A percentile compares a stretch with the other conserved stretches of the same genome.
Evolutionary conservation across 2,888 invertebrate species (phyloP).

Genomic region (Limnephilus marmoratus): DNA sequence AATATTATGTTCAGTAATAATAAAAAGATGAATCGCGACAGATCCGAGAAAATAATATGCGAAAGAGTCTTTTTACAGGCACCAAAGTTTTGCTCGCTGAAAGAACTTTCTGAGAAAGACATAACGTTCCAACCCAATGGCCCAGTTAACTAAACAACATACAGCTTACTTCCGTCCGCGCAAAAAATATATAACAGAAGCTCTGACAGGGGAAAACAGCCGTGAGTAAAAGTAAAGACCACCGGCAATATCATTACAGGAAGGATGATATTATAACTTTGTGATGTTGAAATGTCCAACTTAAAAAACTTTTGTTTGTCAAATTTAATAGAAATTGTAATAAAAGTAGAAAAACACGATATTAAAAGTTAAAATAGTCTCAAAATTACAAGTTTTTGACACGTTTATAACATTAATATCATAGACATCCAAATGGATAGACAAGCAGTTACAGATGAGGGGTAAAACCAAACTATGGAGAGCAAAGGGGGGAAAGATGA

Average conservation of each 20-base stretch:
- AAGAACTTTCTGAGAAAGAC: neutral
- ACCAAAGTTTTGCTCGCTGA: neutral
- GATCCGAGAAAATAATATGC: neutral
- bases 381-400: too few species aligned
- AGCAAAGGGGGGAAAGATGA: too few species aligned
- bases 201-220: neutral
- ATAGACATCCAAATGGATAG: too few species aligned
- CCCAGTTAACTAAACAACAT: neutral
- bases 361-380: too few species aligned
- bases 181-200: neutral
- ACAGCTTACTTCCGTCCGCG: neutral
- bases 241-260: neutral
- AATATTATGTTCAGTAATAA: neutral
- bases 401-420: neutral
- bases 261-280: neutral
- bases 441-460: too few species aligned
- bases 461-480: too few species aligned
- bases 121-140: neutral
- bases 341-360: neutral
- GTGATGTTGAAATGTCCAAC: neutral
- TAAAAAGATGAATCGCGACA: neutral
- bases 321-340: neutral
- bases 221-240: neutral
- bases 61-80: neutral
- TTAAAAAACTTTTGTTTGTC: neutral